Evolutionary conservation across 2,797 vertebrate genomes (phyloP).

Genomic region (Buphagus erythrorhynchus): DNA sequence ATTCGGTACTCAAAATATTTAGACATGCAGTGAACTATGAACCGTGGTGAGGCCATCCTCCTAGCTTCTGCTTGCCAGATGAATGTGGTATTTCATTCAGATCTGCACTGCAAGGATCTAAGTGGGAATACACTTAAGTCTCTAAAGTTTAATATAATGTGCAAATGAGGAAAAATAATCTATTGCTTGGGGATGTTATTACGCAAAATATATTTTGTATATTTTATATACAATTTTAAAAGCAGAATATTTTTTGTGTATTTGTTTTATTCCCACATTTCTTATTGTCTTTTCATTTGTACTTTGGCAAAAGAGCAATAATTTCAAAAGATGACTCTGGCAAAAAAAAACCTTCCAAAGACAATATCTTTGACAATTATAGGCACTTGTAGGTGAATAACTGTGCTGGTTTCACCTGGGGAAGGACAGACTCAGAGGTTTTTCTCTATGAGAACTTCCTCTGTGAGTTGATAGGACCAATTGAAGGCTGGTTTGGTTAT

Average conservation of each 20-base stretch:
- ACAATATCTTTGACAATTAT: not conserved
- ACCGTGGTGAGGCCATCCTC: fast-evolving
- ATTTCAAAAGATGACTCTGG: not conserved
- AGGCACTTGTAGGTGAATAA: not conserved
- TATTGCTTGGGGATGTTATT: not conserved
- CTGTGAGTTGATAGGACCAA: too few relatives aligned
- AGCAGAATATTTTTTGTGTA: not conserved
- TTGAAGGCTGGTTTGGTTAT: too few relatives aligned
- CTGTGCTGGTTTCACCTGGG: too few relatives aligned
- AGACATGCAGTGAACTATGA: not conserved
- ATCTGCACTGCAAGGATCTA: not conserved
- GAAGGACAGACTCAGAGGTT: too few relatives aligned
- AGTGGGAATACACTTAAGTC: not conserved
- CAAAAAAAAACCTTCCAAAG: not conserved
- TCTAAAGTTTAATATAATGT: not conserved
- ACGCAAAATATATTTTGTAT: too few relatives aligned
- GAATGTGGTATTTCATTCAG: not conserved
- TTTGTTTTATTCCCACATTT: not conserved
- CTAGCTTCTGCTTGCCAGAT: not conserved
- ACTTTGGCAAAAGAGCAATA: not conserved
- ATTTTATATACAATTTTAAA: too few relatives aligned
- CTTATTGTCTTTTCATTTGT: not conserved
- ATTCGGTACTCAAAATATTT: not conserved
- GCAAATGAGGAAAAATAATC: not conserved
- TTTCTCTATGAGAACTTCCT: too few relatives aligned